Evolutionary conservation across 2,888 invertebrate genomes (phyloP).

Genomic region (Polymixis flavicincta): DNA sequence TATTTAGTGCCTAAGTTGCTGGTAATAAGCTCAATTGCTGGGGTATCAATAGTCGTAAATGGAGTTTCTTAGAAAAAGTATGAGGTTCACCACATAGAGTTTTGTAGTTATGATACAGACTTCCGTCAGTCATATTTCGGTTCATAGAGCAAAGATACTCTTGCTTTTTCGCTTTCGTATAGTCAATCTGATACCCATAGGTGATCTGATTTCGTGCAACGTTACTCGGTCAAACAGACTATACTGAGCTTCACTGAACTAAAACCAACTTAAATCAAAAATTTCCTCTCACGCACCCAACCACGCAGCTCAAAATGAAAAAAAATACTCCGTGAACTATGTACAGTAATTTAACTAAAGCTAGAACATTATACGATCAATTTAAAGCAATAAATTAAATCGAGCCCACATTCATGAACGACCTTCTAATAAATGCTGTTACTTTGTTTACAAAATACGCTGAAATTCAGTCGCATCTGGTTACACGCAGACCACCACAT

Average conservation of each 20-base stretch:
- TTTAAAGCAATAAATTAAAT: slow-evolving; percentile 23
- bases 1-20: neutral
- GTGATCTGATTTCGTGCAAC: neutral
- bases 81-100: neutral
- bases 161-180: too few species aligned
- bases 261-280: neutral
- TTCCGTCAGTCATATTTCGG: neutral
- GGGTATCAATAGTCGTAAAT: too few species aligned
- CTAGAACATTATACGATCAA: neutral
- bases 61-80: neutral
- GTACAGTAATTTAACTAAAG: neutral
- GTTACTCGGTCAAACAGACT: neutral
- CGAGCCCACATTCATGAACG: slow-evolving; percentile 22
- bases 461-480: neutral
- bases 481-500: slow-evolving; percentile 19
- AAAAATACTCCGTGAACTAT: neutral
- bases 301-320: neutral
- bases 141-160: too few species aligned
- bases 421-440: slow-evolving; percentile 3
- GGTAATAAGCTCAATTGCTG: too few species aligned
- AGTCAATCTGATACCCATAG: neutral
- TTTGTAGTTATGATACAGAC: neutral
- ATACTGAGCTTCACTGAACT: neutral
- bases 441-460: slow-evolving; percentile 28
- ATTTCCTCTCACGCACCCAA: neutral